Evolutionary conservation across 2,888 invertebrate genomes (phyloP), one percentile per base, ranked within the genome.

Genomic region (Drosophila nr. perissopoda): DNA sequence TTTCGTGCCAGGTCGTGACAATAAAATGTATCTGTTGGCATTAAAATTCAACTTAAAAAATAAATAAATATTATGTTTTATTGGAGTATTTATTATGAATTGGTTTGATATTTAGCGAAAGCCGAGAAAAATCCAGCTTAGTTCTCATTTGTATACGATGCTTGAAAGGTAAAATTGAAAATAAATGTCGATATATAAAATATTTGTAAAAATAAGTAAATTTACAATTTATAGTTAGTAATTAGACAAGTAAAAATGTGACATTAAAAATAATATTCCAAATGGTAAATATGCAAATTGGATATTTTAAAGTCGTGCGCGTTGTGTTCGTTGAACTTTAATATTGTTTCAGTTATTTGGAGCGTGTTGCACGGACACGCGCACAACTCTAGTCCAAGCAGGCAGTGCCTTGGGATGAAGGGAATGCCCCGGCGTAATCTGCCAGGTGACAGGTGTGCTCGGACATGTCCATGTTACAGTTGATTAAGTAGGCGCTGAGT

Each of bases 401-500:
- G 38, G 34, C 51, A 38, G 25, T 3, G 56, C 34, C 53, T 45
- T 45, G 42, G 13, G 40, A 40, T 27, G n/a, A n/a, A 40, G 66
- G 34, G 51, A 18, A 25, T 11, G 52, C 49, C 57, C 40, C 40
- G 58, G 38, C 61, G 52, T 72, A 76, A 87, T 82, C 61, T 89
- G 85, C 82, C 85, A 82, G 69, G n/a, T 40, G 72, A 65, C 80
- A 87, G 85, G 85, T 89, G 78, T 63, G 80, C 84, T 61, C 72
- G 82, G 82, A 79, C 87, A 87, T 87, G 83, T 80, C 80, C 86
- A 70, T 83, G 85, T 74, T 89, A 76, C 85, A 82, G 71, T 86
- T 86, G 85, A 86, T 86, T 86, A 89, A 87, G 88, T 89, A 87
- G 85, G 83, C 90, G 85, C 86, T 69, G 90, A 89, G 88, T 80